These are phyloP conservation scores for Uropetala carovei DNA, from an alignment of 2,888 invertebrate genomes.

Conservation along the genomic window DNA sequence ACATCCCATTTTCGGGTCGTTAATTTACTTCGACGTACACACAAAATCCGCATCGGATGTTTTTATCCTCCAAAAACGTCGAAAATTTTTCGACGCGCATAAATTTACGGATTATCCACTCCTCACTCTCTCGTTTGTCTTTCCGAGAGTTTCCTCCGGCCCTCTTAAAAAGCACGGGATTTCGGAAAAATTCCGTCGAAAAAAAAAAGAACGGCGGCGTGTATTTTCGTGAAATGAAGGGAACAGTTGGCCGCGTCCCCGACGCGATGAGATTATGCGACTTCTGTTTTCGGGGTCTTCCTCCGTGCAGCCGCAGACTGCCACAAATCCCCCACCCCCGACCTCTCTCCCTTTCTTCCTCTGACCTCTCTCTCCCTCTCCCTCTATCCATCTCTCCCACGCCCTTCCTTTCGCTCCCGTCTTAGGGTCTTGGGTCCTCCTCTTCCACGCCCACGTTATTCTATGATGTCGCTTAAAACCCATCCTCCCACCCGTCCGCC, in stretches of 20 bases:
- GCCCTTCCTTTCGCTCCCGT: not conserved
- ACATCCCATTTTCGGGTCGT: not conserved
- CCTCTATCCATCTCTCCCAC: not conserved
- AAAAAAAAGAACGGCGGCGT: slow-evolving; percentile 35
- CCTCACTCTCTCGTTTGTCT: not conserved
- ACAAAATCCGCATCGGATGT: not conserved
- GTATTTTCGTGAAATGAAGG: not conserved
- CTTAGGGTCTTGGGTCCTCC: not conserved
- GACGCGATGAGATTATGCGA: slow-evolving; percentile 33
- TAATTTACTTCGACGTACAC: not conserved
- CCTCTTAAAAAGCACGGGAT: not conserved
- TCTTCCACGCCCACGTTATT: not conserved
- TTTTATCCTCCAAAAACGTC: not conserved
- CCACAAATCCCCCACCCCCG: too few species aligned
- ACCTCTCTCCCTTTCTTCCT: not conserved
- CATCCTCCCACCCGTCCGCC: not conserved
- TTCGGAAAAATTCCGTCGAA: not conserved
- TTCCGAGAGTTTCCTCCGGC: not conserved
- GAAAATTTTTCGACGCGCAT: not conserved
- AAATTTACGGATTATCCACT: not conserved
- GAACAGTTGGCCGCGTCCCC: slow-evolving; percentile 23
- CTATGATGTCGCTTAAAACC: not conserved
- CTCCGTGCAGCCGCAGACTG: slow-evolving; percentile 27
- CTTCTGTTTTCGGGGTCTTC: not conserved
- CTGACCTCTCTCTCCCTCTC: not conserved